Conservation (phyloP, 2,113 vertebrate species). For the Ptilonorhynchus violaceus region DNA sequence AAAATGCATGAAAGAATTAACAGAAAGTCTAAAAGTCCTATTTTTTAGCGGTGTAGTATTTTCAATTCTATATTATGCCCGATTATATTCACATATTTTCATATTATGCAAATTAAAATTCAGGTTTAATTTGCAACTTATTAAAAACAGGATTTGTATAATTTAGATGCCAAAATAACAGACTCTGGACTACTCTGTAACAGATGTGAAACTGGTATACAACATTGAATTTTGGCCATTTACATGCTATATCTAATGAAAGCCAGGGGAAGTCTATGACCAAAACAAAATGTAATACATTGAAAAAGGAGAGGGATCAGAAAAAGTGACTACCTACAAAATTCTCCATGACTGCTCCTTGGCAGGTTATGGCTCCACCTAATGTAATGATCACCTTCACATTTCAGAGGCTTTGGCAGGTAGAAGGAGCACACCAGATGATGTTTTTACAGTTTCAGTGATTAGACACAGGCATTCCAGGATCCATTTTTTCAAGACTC, state of each 20-base stretch:
- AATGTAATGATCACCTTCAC: background rate
- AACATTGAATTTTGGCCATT: background rate
- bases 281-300: background rate
- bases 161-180: constrained; percentile 54
- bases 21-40: background rate
- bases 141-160: background rate
- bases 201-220: constrained; percentile 33
- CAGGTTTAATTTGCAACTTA: constrained; percentile 8
- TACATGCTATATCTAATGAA: background rate
- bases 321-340: constrained; percentile 18
- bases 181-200: background rate
- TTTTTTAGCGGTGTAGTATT: background rate
- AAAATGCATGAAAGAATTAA: background rate
- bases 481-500: background rate
- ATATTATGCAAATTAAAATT: constrained; percentile 18
- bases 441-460: background rate
- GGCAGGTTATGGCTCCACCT: background rate
- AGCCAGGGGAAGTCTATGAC: background rate
- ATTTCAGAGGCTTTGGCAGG: background rate
- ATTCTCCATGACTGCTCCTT: background rate
- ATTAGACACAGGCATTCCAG: background rate
- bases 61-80: background rate
- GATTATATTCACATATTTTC: constrained; percentile 19
- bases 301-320: background rate
- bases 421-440: background rate